Evolutionary conservation across 2,888 invertebrate species (phyloP).

Genomic region (Minunthozetes semirufus): DNA sequence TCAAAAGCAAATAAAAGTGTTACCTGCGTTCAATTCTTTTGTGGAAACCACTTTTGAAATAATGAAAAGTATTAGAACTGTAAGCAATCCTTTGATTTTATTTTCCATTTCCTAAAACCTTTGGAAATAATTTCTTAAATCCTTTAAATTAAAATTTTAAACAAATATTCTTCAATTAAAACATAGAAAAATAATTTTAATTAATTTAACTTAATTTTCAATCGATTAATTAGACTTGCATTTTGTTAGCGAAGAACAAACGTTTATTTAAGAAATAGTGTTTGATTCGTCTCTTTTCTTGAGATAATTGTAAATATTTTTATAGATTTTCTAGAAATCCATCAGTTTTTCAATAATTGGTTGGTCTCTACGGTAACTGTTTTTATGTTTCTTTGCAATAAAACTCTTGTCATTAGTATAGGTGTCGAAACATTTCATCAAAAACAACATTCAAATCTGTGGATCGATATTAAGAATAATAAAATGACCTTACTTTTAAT

Average conservation of each 20-base stretch:
- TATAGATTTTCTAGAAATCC: constrained; percentile 2
- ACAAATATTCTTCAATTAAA: too few relatives aligned
- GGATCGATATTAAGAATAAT: too few relatives aligned
- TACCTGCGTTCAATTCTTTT: not conserved
- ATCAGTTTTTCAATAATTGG: not conserved
- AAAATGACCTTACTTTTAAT: too few relatives aligned
- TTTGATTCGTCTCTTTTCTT: not conserved
- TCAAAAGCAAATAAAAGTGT: not conserved
- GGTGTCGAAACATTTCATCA: not conserved
- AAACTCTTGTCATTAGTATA: not conserved
- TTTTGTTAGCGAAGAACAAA: too few relatives aligned
- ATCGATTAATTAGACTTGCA: not conserved
- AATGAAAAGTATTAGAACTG: not conserved
- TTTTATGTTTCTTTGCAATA: not conserved
- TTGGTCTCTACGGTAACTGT: constrained; percentile 3
- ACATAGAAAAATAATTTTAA: too few relatives aligned
- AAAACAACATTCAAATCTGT: not conserved
- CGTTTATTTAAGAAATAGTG: too few relatives aligned
- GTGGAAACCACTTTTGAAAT: not conserved
- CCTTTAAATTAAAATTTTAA: too few relatives aligned
- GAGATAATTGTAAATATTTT: not conserved
- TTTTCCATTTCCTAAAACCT: not conserved
- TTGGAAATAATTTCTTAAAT: not conserved
- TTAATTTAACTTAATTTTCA: too few relatives aligned
- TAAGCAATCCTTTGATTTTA: not conserved